Base-by-base conservation (phyloP, 2,888 invertebrate genomes). In the Drosophila phalerata region DNA sequence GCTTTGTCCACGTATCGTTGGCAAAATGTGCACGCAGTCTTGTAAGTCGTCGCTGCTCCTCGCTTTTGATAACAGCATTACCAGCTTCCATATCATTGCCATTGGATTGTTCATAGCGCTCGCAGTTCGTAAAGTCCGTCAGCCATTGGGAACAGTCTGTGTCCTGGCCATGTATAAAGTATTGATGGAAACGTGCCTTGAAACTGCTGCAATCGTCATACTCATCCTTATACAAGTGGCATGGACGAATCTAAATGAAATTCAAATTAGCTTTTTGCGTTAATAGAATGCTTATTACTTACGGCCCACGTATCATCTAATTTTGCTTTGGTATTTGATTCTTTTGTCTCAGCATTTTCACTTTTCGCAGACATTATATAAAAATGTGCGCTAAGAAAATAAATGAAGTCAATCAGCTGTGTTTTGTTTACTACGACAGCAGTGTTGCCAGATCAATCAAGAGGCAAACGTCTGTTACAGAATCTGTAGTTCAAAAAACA, bases 131-230 rank as follows among this genome's bases (percentile, higher is more conserved):
- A 81, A 95, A 95, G 91, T 98, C 97, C 58, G 93, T 94, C 84
- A 96, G 94, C 97, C 97, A 98, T 80, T 95, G 95, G 3, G 93
- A 93, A 90, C 98, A 98, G 90, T 98, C 96, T 8, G 94, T 60
- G 0, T 93, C 91, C 88, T 96, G 93, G 0, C 98, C 98, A 92
- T 94, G 94, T 65, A 97, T 94, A 90, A 97, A 98, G 91, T 97
- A 96, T 92, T 98, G 98, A 91, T 98, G 96, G 85, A 98, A 97
- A 76, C 97, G 94, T 0, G 94, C 96, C 92, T 93, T 95, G 19
- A 96, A 93, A 80, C 96, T 95, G 56, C 93, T 95, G 91, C 98
- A 98, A 77, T 97, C 97, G 22, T 94, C 93, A 88, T 96, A 97
- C 93, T 98, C 97, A 57, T 95, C 96, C 83, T 96, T 94, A 89